Conservation (phyloP, 2,888 invertebrate species). For the Lypha dubia region DNA sequence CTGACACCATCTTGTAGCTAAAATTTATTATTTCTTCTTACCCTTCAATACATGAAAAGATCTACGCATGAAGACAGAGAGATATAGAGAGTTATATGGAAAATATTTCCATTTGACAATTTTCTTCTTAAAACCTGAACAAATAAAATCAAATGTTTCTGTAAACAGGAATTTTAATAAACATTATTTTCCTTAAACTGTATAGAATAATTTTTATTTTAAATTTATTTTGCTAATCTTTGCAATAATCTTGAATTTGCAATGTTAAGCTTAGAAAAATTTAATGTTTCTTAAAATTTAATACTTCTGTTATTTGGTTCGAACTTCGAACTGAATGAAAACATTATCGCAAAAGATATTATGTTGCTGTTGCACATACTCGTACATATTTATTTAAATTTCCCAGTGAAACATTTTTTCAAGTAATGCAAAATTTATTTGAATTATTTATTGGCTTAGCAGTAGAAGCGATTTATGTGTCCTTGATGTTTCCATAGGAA, state of each 20-base stretch:
- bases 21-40: no score
- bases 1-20: no score
- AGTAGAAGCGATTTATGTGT: no score
- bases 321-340: no score
- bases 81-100: not conserved
- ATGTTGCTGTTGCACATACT: not conserved
- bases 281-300: not conserved
- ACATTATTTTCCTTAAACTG: slow-evolving; percentile 2
- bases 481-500: no score
- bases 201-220: slow-evolving; percentile 31
- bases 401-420: not conserved
- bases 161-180: not conserved
- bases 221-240: slow-evolving; percentile 34
- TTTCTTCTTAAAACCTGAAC: not conserved
- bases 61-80: no score
- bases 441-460: not conserved
- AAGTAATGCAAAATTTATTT: not conserved
- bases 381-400: not conserved
- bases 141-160: not conserved
- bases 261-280: not conserved
- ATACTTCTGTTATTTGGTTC: not conserved
- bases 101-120: slow-evolving; percentile 1
- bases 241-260: slow-evolving; percentile 5
- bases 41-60: no score
- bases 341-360: no score